phyloP scores from a whole-genome alignment of 2,888 invertebrate genomes.

The Epistrophe eligans region DNA sequence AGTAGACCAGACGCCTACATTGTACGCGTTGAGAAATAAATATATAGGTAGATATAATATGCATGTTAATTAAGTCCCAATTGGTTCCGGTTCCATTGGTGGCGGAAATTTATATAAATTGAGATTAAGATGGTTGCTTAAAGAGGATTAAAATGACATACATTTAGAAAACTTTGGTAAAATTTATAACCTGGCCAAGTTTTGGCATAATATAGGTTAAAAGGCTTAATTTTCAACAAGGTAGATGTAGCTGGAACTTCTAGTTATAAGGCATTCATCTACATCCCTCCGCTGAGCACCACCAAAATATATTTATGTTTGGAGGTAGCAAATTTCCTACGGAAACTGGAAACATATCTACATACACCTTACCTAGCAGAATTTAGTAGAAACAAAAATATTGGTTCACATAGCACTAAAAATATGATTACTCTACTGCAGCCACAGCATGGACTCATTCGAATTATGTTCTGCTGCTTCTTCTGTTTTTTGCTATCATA shows the following conservation, averaged over 20 bases:
- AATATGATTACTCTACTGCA: slow-evolving; percentile 47
- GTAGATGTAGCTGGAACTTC: neutral
- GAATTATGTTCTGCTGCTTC: neutral
- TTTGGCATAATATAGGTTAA: slow-evolving; percentile 30
- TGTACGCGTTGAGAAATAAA: neutral
- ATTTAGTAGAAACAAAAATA: slow-evolving; percentile 50
- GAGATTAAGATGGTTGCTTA: neutral
- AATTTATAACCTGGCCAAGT: slow-evolving; percentile 54
- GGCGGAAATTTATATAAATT: neutral
- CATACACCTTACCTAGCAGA: neutral
- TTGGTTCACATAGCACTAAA: slow-evolving; percentile 32
- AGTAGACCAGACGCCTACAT: neutral
- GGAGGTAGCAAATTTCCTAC: slow-evolving; percentile 19
- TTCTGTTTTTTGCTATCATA: neutral
- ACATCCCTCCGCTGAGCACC: slow-evolving; percentile 12
- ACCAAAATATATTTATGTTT: slow-evolving; percentile 29
- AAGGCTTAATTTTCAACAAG: slow-evolving; percentile 35
- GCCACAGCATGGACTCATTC: neutral
- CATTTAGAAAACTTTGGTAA: slow-evolving; percentile 22
- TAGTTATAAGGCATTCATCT: slow-evolving; percentile 51
- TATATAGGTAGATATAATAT: neutral
- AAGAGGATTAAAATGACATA: slow-evolving; percentile 44
- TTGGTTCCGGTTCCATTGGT: slow-evolving; percentile 25
- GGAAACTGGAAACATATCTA: neutral
- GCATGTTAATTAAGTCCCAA: slow-evolving; percentile 60